These are phyloP conservation scores for Oncorhynchus masou DNA, from an alignment of 2,113 vertebrate genomes.

Conservation along the genomic window DNA sequence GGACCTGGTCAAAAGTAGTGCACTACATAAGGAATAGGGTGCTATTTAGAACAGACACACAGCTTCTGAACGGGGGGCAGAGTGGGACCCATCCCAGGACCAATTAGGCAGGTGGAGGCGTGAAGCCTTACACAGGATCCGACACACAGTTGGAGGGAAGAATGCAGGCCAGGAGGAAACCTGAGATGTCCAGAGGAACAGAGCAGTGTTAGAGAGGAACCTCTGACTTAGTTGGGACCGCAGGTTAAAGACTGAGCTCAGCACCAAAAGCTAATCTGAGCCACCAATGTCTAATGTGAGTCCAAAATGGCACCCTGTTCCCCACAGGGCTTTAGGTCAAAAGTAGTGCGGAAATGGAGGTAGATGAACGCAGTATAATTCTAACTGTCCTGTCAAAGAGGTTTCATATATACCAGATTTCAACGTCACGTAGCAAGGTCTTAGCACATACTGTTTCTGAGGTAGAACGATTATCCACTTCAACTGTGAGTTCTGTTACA, in stretches of 20 bases:
- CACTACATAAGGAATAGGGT: too few relatives aligned
- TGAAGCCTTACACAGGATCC: slow-evolving; percentile 35
- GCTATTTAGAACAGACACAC: background rate
- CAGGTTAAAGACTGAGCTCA: slow-evolving; percentile 19
- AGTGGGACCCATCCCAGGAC: slow-evolving; percentile 1
- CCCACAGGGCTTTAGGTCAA: too few relatives aligned
- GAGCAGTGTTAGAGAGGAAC: slow-evolving; percentile 19
- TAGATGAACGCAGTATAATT: too few relatives aligned
- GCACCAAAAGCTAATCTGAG: background rate
- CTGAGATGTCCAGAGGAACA: slow-evolving; percentile 40
- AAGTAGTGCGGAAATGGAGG: background rate
- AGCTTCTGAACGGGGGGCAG: background rate
- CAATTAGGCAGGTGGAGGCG: slow-evolving; percentile 31
- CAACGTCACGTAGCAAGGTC: background rate
- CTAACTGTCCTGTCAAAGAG: too few relatives aligned
- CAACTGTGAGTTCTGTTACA: too few relatives aligned
- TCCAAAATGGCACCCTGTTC: background rate
- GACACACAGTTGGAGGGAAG: slow-evolving; percentile 23
- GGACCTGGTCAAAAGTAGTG: too few relatives aligned
- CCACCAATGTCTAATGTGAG: too few relatives aligned
- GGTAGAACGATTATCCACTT: background rate
- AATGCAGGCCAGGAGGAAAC: slow-evolving; percentile 39
- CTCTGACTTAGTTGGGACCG: slow-evolving; percentile 20
- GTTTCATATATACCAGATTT: background rate
- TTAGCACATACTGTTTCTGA: background rate